These are phyloP conservation scores for Piprites chloris DNA, from an alignment of 2,113 vertebrate genomes.

Conservation along the genomic window DNA sequence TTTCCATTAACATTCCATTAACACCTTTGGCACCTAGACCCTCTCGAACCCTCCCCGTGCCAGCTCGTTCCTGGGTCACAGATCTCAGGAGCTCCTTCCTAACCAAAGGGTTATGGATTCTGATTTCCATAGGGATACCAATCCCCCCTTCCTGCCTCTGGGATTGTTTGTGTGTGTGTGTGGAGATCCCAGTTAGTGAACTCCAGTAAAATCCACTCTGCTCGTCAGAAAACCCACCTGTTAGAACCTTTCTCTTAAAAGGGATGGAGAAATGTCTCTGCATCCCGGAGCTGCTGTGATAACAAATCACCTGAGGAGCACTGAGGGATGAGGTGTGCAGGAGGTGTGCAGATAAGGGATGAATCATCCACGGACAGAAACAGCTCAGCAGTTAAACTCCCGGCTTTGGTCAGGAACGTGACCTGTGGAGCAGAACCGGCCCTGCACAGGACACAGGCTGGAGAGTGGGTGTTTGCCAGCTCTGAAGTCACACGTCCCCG, in stretches of 20 bases:
- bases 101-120: background rate
- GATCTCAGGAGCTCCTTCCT: background rate
- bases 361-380: background rate
- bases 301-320: background rate
- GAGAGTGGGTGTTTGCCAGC: background rate
- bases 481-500: background rate
- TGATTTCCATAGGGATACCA: background rate
- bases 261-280: background rate
- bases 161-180: background rate
- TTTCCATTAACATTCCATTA: background rate
- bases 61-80: background rate
- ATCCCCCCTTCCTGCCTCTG: background rate
- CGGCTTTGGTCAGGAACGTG: background rate
- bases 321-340: background rate
- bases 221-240: background rate
- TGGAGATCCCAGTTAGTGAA: background rate
- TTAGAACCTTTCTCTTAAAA: background rate
- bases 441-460: background rate
- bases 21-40: background rate
- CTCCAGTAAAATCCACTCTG: background rate
- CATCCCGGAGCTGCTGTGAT: background rate
- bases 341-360: background rate
- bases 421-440: background rate
- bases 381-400: background rate
- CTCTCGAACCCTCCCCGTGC: rapidly evolving